phyloP scores from a whole-genome alignment of 2,888 invertebrate genomes.

The Leptopilina myrica region DNA sequence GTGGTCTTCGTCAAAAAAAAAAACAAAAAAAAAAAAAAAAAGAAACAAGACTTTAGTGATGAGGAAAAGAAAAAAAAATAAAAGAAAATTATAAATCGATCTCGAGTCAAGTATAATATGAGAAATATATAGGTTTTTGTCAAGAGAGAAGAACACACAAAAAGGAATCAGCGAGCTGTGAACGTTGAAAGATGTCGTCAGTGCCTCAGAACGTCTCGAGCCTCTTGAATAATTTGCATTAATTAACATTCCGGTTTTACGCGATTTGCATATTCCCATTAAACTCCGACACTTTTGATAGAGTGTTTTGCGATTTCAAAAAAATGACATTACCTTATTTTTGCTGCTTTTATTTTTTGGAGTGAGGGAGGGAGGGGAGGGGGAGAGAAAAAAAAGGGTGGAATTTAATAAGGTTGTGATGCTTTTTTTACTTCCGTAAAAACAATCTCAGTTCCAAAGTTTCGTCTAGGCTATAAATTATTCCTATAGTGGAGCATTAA shows the following conservation, averaged over 20 bases:
- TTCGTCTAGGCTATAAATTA: slow-evolving; percentile 31
- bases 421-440: slow-evolving; percentile 23
- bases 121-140: slow-evolving; percentile 14
- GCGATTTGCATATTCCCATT: slow-evolving; percentile 54
- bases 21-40: too few species aligned
- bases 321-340: not conserved
- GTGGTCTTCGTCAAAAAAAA: too few species aligned
- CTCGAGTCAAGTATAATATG: not conserved
- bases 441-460: slow-evolving; percentile 17
- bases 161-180: slow-evolving; percentile 29
- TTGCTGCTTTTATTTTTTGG: not conserved
- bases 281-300: slow-evolving; percentile 52
- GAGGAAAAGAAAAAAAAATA: not conserved
- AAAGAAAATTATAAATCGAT: not conserved
- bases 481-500: slow-evolving; percentile 22
- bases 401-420: slow-evolving; percentile 20
- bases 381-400: too few species aligned
- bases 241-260: slow-evolving; percentile 54
- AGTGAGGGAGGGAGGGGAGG: too few species aligned
- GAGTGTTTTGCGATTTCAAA: slow-evolving; percentile 37
- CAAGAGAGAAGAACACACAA: slow-evolving; percentile 3
- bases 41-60: not conserved
- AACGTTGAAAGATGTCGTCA: slow-evolving; percentile 49
- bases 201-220: slow-evolving; percentile 49
- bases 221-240: slow-evolving; percentile 54